phyloP scores from a whole-genome alignment of 2,797 vertebrate species.

The Salmo trutta region DNA sequence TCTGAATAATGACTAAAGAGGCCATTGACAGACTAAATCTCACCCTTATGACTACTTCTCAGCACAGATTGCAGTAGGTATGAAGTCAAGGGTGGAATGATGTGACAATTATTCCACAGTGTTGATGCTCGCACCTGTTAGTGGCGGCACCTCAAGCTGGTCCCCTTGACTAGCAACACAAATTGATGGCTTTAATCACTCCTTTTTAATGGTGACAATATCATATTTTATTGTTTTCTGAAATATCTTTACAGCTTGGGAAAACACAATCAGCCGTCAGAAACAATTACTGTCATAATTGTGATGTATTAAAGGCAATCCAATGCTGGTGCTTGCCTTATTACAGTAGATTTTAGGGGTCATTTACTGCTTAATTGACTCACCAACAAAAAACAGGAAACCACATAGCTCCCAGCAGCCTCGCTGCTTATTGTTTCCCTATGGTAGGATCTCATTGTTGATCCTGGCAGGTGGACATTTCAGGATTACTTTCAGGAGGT shows the following conservation, averaged over 20 bases:
- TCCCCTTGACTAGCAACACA: slow-evolving; percentile 23
- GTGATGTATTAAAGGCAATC: slow-evolving; percentile 76
- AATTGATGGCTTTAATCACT: slow-evolving; percentile 34
- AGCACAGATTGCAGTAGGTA: neutral
- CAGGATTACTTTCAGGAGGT: slow-evolving; percentile 58
- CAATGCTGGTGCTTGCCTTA: slow-evolving; percentile 65
- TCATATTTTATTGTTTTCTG: slow-evolving; percentile 48
- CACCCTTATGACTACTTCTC: too few relatives aligned
- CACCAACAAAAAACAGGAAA: slow-evolving; percentile 61
- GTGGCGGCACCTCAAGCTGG: neutral
- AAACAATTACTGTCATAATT: slow-evolving; percentile 76
- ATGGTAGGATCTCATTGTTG: slow-evolving; percentile 51
- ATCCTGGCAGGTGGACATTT: slow-evolving; percentile 63
- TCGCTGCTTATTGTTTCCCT: slow-evolving; percentile 58
- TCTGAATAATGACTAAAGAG: slow-evolving; percentile 13
- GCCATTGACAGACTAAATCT: slow-evolving; percentile 6
- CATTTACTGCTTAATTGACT: slow-evolving; percentile 82
- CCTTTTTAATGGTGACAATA: slow-evolving; percentile 24
- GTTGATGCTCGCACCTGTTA: neutral
- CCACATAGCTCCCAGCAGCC: slow-evolving; percentile 55
- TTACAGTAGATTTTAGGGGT: slow-evolving; percentile 73
- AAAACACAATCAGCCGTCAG: slow-evolving; percentile 68
- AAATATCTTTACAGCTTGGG: slow-evolving; percentile 53
- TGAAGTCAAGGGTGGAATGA: neutral
- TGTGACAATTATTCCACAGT: neutral